Base-by-base conservation (phyloP, 2,888 invertebrate genomes). In the Mesopsocus fuscifrons region DNA sequence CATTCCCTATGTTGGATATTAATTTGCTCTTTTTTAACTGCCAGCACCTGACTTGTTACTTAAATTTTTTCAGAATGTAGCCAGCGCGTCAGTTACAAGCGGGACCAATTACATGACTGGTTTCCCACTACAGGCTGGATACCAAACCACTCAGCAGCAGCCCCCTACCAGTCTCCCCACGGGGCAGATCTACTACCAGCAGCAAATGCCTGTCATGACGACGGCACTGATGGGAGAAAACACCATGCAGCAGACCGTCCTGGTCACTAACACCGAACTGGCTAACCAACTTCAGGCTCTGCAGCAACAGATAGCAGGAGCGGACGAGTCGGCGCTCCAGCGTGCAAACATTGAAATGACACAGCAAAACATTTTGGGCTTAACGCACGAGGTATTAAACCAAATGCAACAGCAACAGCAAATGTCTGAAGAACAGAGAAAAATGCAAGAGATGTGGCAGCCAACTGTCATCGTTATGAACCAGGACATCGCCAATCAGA, bases 101-200 rank as follows among this genome's bases (percentile, higher is more conserved):
- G 33, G 33, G 26, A 26, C 26, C 8, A 26, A 26, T 26, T 26
- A 26, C 26, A 60, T 60, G 41, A 52, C 57, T 31, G 50, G 62
- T 13, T 57, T 61, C 46, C 62, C 60, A 43, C 63, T 63, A 41
- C 49, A 49, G 18, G 57, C 65, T 57, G 62, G 58, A 53, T 62
- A 65, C 58, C 65, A 67, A 53, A 65, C 66, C 56, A 65, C 62
- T 55, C 59, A 65, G 52, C 66, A 65, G 52, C 42, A 15, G 13
- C 31, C 15, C n/a, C 17, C 33, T 6, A 33, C 42, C 13, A 42
- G 17, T 6, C 68, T 63, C 35, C 63, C 65, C 32, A 52, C 59
- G 15, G 60, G 62, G 9, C 63, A 62, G 47, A 11, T 26, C 6
- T 26, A 26, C 11, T 26, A 26, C 26, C 26, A 26, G 49, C 66